Evolutionary conservation across 2,113 vertebrate species (phyloP), one percentile per base, ranked within the genome.

Genomic region (Anas platyrhynchos): DNA sequence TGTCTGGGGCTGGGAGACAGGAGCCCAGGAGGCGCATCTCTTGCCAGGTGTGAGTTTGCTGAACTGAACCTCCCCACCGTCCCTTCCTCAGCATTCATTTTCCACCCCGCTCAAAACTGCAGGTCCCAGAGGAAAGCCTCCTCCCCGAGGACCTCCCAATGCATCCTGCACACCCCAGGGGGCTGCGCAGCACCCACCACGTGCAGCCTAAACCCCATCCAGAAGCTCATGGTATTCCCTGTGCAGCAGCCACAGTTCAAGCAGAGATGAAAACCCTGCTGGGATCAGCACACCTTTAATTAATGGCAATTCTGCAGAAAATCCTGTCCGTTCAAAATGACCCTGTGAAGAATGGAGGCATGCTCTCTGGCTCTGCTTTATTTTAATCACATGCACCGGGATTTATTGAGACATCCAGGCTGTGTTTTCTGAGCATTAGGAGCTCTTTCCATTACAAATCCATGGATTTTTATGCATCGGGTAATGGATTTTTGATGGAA

Each of bases 401-500:
- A 98, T 97, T 97, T 97, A 97, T 87, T 88, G 96, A 97, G 89
- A 96, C 29, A 90, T 83, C 81, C 92, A 84, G 92, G 86, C 71
- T 77, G 88, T 80, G 96, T 97, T 97, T 97, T 91, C 82, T 80
- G 82, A 91, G 96, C 89, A 95, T 97, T 92, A 93, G 84, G 96
- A 93, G 85, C 88, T 91, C 41, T 6, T 85, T 91, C 77, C 82
- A 92, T 95, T 95, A 72, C 71, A 97, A 94, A 97, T 95, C 89
- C 81, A 94, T 78, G 88, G 94, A 80, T 94, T 92, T 94, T 93
- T 94, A 96, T 95, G 31, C 91, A 69, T 87, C 95, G 91, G 89
- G 74, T 97, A 93, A 97, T 97, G 32, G 91, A 91, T 93, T 97
- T 97, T 96, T 97, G 94, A 91, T 69, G 84, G 94, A 95, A 96